Base-by-base conservation (phyloP, 1,140 invertebrate species). In the Coptotermes formosanus region DNA sequence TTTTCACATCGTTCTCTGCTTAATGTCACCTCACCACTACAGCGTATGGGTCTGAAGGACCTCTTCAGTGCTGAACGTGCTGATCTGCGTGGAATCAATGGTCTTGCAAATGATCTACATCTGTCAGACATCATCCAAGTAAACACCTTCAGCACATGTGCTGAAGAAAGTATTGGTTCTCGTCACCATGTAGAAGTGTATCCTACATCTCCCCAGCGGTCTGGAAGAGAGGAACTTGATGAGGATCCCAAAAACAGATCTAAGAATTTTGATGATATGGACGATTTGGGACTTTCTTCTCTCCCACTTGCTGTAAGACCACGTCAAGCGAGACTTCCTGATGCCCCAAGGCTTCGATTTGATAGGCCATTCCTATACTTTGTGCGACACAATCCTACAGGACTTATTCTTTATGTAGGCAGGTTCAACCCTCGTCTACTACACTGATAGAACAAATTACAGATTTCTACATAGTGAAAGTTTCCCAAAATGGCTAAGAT, bases 281-380 rank as follows among this genome's bases (percentile, higher is more conserved):
- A 75, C 14, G 64, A 75, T 30, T 14, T 75, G 64, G 64, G n/a
- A n/a, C 92, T 93, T 86, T 90, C 94, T 89, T 91, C 92, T 82
- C 88, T 95, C 87, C 95, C 95, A 7, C 89, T 95, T 48, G 93
- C 94, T 48, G 89, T 95, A 45, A 90, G 95, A 55, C 95, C 95
- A 14, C 90, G 95, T 87, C 95, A 96, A 89, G 94, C 95, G 0
- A 92, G 95, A 82, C 89, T 94, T 0, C 94, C 94, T 0, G 94
- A 96, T 82, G 93, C 94, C 44, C 94, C 94, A 3, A 92, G 96
- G 89, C 92, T 97, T 87, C 94, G 95, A 88, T 95, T 97, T 88
- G 96, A 97, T 87, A 93, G 96, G 89, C 96, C 96, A 2, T 97
- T 97, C 92, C 91, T 97, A 9, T 97, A 96, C 89, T 95, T 97